Conservation (phyloP, 2,113 vertebrate genomes). For the Pungitius pungitius region DNA sequence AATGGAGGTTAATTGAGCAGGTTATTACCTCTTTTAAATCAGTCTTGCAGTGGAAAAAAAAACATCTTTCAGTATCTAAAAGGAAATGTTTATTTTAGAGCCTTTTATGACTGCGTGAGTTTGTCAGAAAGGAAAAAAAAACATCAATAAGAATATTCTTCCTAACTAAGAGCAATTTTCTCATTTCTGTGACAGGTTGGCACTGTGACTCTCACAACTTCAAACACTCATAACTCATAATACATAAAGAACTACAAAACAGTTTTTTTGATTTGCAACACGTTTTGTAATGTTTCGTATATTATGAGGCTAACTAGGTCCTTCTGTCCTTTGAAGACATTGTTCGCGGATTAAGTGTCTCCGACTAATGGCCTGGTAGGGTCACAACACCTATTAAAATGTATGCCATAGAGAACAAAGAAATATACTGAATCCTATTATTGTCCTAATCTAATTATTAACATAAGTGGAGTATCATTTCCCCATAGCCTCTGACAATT, state of each 20-base stretch:
- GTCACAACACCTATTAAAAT: constrained; percentile 82
- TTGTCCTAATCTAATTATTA: constrained; percentile 83
- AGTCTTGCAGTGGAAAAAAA: constrained; percentile 5
- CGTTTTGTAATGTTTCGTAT: constrained; percentile 60
- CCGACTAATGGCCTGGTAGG: constrained; percentile 79
- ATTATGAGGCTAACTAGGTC: constrained; percentile 82
- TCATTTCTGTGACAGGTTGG: constrained; percentile 25
- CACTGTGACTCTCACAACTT: constrained; percentile 4
- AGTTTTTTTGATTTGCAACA: constrained; percentile 52
- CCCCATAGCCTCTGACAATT: constrained; percentile 50
- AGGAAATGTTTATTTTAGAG: constrained; percentile 35
- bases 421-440: constrained; percentile 83
- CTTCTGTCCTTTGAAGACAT: constrained; percentile 76
- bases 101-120: constrained; percentile 29
- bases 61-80: not conserved
- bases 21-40: constrained; percentile 38
- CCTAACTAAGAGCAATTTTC: constrained; percentile 4
- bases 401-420: constrained; percentile 79
- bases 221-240: constrained; percentile 38
- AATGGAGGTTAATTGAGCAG: constrained; percentile 51
- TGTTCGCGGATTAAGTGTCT: constrained; percentile 79
- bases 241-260: constrained; percentile 42
- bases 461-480: constrained; percentile 70
- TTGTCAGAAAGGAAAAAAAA: constrained; percentile 30
- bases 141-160: constrained; percentile 9